phyloP scores from a whole-genome alignment of 2,797 vertebrate species.

The Argyrosomus regius region DNA sequence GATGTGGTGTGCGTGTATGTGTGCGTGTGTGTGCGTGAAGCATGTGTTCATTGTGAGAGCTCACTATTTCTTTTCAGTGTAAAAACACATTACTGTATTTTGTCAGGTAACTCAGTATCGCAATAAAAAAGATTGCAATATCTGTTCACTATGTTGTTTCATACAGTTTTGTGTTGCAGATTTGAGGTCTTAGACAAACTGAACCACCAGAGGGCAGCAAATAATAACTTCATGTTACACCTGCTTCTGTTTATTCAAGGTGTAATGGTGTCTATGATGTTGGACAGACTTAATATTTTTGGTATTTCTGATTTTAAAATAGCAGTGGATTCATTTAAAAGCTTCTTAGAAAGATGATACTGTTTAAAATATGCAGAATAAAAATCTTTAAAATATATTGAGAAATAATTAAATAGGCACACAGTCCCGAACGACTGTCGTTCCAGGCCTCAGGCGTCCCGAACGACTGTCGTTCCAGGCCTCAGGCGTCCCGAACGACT shows the following conservation, averaged over 20 bases:
- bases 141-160: constrained; percentile 58
- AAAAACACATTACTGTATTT: constrained; percentile 77
- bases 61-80: constrained; percentile 78
- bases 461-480: too few species aligned
- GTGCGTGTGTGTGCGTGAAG: constrained; percentile 66
- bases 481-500: too few species aligned
- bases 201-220: constrained; percentile 64
- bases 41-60: constrained; percentile 81
- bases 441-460: too few species aligned
- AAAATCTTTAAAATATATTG: too few species aligned
- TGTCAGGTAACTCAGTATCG: constrained; percentile 81
- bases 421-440: too few species aligned
- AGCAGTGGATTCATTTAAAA: too few species aligned
- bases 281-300: neutral
- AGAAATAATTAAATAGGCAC: too few species aligned
- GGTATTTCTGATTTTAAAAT: neutral
- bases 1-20: constrained; percentile 64
- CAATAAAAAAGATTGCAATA: constrained; percentile 84
- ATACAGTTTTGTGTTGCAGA: constrained; percentile 1
- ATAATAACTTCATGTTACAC: neutral
- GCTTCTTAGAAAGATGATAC: too few species aligned
- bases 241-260: neutral
- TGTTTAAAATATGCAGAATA: neutral
- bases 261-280: neutral
- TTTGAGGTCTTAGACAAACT: neutral